Conservation (phyloP, 1,140 invertebrate species). For the Patella vulgata region DNA sequence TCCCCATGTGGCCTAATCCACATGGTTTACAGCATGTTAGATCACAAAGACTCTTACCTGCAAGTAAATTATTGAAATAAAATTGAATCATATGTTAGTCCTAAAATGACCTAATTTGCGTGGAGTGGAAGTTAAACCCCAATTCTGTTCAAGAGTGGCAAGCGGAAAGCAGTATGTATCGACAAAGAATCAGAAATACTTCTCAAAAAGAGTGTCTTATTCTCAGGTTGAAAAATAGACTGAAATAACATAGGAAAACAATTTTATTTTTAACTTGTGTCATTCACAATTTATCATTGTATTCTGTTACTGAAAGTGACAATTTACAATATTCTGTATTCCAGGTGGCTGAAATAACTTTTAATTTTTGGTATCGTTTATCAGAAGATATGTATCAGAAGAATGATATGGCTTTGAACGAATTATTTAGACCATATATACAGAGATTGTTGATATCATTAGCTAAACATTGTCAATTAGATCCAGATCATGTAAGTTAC, state of each 20-base stretch:
- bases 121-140: no score
- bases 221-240: no score
- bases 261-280: not conserved
- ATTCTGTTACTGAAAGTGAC: constrained; percentile 1
- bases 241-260: not conserved
- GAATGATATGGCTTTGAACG: constrained; percentile 81
- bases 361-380: constrained; percentile 95
- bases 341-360: constrained; percentile 95
- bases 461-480: constrained; percentile 89
- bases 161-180: no score
- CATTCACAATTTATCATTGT: not conserved
- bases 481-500: constrained; percentile 82
- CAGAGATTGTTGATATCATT: constrained; percentile 86
- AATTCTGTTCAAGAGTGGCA: no score
- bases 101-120: no score
- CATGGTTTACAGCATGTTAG: no score
- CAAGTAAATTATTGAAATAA: no score
- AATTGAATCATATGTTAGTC: no score
- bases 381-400: constrained; percentile 94
- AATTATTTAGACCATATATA: constrained; percentile 88
- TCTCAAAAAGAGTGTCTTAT: no score
- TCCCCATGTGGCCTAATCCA: no score
- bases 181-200: no score
- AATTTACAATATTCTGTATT: constrained; percentile 36
- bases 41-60: no score